phyloP scores from a whole-genome alignment of 2,113 vertebrate genomes.

The Triplophysa dalaica region DNA sequence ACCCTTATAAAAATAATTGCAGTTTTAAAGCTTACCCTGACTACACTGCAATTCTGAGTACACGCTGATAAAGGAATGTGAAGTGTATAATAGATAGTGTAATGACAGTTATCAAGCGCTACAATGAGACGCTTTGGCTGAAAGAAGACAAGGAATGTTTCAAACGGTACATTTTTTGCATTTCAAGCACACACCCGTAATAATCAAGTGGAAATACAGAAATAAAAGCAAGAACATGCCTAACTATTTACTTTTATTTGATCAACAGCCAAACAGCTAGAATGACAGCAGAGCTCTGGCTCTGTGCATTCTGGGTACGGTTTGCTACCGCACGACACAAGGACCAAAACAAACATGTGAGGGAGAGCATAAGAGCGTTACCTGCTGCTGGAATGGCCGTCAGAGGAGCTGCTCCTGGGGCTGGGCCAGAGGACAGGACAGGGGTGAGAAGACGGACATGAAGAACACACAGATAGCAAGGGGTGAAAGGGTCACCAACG shows the following conservation, averaged over 20 bases:
- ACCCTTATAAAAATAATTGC: conserved; percentile 33
- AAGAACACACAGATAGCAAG: conserved; percentile 66
- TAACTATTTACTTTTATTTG: conserved; percentile 26
- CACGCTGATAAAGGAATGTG: conserved; percentile 27
- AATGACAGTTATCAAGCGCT: conserved; percentile 23
- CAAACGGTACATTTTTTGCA: conserved; percentile 30
- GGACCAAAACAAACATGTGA: conserved; percentile 67
- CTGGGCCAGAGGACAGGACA: conserved; percentile 82
- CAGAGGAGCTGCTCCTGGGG: conserved; percentile 79
- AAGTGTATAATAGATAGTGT: conserved; percentile 31
- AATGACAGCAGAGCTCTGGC: conserved; percentile 52
- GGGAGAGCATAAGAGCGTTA: conserved; percentile 75
- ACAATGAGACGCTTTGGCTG: conserved; percentile 30
- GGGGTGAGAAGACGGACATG: conserved; percentile 77
- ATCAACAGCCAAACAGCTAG: conserved; percentile 55
- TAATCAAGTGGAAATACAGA: background rate
- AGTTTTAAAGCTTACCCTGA: conserved; percentile 30
- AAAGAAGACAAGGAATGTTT: conserved; percentile 30
- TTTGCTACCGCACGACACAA: conserved; percentile 54
- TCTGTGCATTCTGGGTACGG: conserved; percentile 56
- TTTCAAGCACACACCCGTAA: conserved; percentile 8
- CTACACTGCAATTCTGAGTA: background rate
- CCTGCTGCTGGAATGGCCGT: conserved; percentile 77
- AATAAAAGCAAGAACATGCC: background rate
- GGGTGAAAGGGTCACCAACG: conserved; percentile 71